phyloP scores from a whole-genome alignment of 2,888 invertebrate genomes.

The Cyaniris semiargus region DNA sequence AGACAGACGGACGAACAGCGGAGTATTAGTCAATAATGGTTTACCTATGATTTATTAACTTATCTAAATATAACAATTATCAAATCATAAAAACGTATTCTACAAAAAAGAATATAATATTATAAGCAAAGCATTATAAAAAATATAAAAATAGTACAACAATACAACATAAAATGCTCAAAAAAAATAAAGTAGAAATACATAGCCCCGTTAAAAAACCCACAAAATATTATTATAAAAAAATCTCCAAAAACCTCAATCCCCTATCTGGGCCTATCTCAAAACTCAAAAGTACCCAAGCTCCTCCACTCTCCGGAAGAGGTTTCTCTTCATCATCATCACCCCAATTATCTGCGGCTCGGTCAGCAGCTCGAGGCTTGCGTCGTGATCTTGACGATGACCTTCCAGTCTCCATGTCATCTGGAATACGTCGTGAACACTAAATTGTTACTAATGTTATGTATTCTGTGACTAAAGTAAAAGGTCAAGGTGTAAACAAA shows the following conservation, averaged over 20 bases:
- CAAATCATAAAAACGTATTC: no score
- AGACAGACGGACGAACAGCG: no score
- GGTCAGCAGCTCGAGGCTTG: conserved; percentile 53
- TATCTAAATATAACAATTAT: no score
- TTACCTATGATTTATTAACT: no score
- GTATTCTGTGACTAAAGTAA: no score
- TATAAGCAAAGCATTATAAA: no score
- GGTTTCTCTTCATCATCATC: conserved; percentile 59
- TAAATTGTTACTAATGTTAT: no score
- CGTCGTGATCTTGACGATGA: conserved; percentile 56
- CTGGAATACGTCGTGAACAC: conserved; percentile 47
- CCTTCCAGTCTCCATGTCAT: conserved; percentile 65
- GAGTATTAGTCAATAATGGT: no score
- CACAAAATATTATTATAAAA: not conserved
- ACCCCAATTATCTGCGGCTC: conserved; percentile 60
- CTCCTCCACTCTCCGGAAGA: conserved; percentile 56
- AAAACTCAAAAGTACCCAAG: conserved; percentile 47
- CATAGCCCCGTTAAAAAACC: not conserved
- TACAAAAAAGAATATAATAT: no score
- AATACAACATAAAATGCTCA: no score
- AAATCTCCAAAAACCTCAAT: not conserved
- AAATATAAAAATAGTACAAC: no score
- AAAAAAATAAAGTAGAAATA: not conserved
- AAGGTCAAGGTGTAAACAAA: no score
- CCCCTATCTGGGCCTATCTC: not conserved